Percentiles rank a stretch among this genome's conserved stretches.
Conservation (phyloP, 2,797 vertebrate species). For the Sciurus vulgaris region DNA sequence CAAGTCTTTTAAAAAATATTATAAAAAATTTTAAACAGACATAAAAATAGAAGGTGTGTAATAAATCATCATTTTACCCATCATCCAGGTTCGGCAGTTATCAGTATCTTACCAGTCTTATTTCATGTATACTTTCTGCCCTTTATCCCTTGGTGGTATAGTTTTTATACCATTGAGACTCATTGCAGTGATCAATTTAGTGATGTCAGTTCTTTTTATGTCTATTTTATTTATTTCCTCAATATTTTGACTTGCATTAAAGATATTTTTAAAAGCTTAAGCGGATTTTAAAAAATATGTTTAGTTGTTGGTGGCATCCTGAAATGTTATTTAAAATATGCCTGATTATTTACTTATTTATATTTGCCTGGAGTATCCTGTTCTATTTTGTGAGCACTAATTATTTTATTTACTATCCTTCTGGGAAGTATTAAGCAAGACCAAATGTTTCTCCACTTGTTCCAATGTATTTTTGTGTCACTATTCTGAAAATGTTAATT, state of each 20-base stretch:
- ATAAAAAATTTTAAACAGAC: background rate
- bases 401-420: constrained; percentile 12
- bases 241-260: constrained; percentile 21
- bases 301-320: background rate
- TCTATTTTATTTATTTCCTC: background rate
- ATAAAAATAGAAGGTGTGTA: background rate
- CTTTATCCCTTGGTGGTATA: background rate
- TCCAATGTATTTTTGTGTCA: background rate
- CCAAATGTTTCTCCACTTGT: background rate
- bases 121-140: background rate
- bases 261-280: background rate
- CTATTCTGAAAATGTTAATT: constrained; percentile 15
- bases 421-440: background rate
- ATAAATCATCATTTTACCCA: background rate
- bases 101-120: background rate
- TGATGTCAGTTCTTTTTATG: background rate
- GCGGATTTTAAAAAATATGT: background rate
- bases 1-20: background rate
- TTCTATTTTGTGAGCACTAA: background rate
- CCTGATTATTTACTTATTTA: background rate
- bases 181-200: background rate
- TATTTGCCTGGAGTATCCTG: background rate
- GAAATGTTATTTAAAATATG: background rate
- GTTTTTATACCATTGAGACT: background rate
- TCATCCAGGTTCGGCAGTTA: background rate